A percentile compares a stretch with the other conserved stretches of the same genome.
Evolutionary conservation across 1,140 invertebrate species (phyloP).

Genomic region (Drosophila sproati): DNA sequence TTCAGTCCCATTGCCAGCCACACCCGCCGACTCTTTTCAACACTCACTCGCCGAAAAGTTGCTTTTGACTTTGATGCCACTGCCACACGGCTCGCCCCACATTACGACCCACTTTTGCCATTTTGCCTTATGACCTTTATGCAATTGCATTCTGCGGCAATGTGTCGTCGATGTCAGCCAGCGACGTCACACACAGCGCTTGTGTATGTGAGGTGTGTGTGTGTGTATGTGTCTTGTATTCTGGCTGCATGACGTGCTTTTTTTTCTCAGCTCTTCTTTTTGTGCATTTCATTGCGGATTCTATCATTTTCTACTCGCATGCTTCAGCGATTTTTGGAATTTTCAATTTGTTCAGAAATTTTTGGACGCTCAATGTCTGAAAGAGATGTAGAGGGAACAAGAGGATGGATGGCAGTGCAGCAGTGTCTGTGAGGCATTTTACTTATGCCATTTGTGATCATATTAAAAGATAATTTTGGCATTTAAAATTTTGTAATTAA

Average conservation of each 20-base stretch:
- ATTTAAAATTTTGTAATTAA: neutral
- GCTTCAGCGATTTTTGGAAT: constrained; percentile 80
- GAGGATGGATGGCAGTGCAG: neutral
- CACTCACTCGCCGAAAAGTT: constrained; percentile 50
- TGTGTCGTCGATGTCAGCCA: constrained; percentile 49
- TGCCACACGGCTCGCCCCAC: constrained; percentile 35
- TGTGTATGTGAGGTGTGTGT: constrained; percentile 7
- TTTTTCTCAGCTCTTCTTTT: constrained; percentile 38
- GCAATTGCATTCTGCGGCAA: constrained; percentile 57
- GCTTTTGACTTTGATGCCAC: constrained; percentile 77
- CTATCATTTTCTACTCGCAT: constrained; percentile 79
- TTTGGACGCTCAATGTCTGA: constrained; percentile 52
- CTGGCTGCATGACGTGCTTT: constrained; percentile 35
- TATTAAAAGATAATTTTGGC: constrained; percentile 3
- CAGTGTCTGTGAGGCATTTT: constrained; percentile 9
- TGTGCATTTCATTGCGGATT: constrained; percentile 81
- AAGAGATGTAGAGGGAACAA: neutral
- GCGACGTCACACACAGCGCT: constrained; percentile 10
- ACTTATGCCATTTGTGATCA: constrained; percentile 16
- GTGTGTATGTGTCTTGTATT: neutral
- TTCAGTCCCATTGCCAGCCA: neutral
- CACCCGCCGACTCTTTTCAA: neutral
- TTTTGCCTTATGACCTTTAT: constrained; percentile 58
- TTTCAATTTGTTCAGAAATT: constrained; percentile 82
- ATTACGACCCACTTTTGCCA: constrained; percentile 28